A percentile compares a stretch with the other conserved stretches of the same genome.
These are phyloP conservation scores for Cheilinus undulatus DNA, from an alignment of 2,113 vertebrate genomes.

Conservation along the genomic window DNA sequence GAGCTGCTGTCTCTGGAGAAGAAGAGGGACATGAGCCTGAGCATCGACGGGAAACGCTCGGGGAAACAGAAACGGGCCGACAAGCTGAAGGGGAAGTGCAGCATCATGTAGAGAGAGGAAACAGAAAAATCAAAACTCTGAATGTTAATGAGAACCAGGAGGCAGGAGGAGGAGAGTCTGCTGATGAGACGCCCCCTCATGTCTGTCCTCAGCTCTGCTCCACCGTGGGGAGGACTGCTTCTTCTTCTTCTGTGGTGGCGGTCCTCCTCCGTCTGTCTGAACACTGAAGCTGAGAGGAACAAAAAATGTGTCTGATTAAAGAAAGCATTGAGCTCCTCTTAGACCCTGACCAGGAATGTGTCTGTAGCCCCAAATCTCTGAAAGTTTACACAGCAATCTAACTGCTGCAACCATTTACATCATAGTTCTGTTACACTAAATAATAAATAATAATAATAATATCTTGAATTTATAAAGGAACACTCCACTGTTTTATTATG, in stretches of 20 bases:
- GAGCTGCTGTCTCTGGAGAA: constrained; percentile 98
- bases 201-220: not conserved
- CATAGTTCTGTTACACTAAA: not conserved
- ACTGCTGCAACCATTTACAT: not conserved
- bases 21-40: constrained; percentile 94
- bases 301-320: constrained; percentile 13
- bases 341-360: constrained; percentile 17
- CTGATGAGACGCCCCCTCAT: not conserved
- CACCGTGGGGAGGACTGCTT: not conserved
- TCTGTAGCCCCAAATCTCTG: not conserved
- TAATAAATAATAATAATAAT: no score
- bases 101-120: constrained; percentile 87
- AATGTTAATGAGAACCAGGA: constrained; percentile 1
- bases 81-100: constrained; percentile 96
- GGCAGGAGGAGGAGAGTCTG: constrained; percentile 3
- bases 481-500: not conserved
- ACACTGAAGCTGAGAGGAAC: constrained; percentile 44
- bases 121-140: not conserved
- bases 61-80: constrained; percentile 94
- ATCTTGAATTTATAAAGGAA: no score
- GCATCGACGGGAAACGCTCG: constrained; percentile 92
- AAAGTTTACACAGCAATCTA: not conserved
- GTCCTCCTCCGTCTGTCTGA: constrained; percentile 12
- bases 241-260: constrained; percentile 13
- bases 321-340: not conserved